A percentile compares a stretch with the other conserved stretches of the same genome.
phyloP scores from a whole-genome alignment of 2,888 invertebrate species.

The Phorcus lineatus region DNA sequence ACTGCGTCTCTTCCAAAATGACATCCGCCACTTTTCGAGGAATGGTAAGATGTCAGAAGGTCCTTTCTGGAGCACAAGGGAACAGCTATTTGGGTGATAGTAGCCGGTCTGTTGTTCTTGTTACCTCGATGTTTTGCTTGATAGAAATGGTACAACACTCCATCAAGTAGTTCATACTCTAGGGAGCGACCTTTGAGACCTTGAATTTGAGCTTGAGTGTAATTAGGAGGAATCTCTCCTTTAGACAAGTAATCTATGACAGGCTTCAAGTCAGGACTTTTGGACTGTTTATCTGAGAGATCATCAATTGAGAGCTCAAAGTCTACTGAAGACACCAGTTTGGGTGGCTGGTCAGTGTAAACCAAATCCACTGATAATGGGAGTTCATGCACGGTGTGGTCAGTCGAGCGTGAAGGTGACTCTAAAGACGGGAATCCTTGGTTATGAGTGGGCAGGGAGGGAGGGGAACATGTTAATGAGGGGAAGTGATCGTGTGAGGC shows the following conservation, averaged over 20 bases:
- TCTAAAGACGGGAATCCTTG: too few relatives aligned
- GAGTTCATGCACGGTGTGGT: neutral
- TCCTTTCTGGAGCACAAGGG: too few relatives aligned
- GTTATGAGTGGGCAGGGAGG: neutral
- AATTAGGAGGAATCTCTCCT: neutral
- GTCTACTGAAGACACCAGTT: neutral
- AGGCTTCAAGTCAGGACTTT: neutral
- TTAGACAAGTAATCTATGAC: neutral
- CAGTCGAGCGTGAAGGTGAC: too few relatives aligned
- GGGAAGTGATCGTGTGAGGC: too few relatives aligned
- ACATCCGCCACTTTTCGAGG: constrained; percentile 28
- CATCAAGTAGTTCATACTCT: neutral
- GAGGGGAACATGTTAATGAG: too few relatives aligned
- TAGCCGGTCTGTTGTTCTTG: neutral
- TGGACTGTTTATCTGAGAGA: neutral
- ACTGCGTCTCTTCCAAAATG: constrained; percentile 23
- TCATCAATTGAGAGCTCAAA: neutral
- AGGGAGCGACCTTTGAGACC: neutral
- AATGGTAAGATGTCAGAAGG: neutral
- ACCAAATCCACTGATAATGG: neutral
- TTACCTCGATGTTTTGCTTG: neutral
- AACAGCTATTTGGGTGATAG: neutral
- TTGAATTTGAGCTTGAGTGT: neutral
- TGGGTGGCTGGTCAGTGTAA: neutral
- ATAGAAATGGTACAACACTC: constrained; percentile 5